These are phyloP conservation scores for Habroteleia sp. DNA, from an alignment of 2,888 invertebrate genomes.

Conservation along the genomic window DNA sequence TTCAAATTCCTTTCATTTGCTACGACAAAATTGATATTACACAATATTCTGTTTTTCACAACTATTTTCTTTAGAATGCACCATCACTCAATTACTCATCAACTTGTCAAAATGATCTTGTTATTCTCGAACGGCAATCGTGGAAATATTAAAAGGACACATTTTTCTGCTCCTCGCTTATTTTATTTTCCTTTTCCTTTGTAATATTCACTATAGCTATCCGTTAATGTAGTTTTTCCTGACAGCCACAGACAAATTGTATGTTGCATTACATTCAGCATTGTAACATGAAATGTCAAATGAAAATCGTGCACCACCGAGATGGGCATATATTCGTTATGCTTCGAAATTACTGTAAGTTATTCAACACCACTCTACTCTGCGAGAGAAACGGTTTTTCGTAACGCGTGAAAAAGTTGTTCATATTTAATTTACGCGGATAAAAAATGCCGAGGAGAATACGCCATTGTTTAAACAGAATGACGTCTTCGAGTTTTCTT, in stretches of 20 bases:
- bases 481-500: no score
- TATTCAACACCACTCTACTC: constrained; percentile 2
- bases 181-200: background rate
- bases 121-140: no score
- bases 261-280: background rate
- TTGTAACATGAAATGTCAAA: constrained; percentile 2
- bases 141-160: background rate
- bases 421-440: constrained; percentile 1
- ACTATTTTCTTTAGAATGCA: no score
- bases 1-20: no score
- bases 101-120: no score
- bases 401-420: background rate
- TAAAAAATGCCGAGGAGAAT: no score
- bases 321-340: background rate
- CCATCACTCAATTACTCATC: no score
- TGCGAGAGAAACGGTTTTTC: no score
- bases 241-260: constrained; percentile 8
- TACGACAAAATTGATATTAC: no score
- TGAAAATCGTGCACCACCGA: background rate
- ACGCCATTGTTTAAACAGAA: no score
- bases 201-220: constrained; percentile 1
- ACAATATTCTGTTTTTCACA: no score
- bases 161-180: background rate
- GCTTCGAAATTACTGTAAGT: constrained; percentile 3
- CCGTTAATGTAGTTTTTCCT: constrained; percentile 6